phyloP scores from a whole-genome alignment of 2,888 invertebrate species.

The Heliconius ismenius region DNA sequence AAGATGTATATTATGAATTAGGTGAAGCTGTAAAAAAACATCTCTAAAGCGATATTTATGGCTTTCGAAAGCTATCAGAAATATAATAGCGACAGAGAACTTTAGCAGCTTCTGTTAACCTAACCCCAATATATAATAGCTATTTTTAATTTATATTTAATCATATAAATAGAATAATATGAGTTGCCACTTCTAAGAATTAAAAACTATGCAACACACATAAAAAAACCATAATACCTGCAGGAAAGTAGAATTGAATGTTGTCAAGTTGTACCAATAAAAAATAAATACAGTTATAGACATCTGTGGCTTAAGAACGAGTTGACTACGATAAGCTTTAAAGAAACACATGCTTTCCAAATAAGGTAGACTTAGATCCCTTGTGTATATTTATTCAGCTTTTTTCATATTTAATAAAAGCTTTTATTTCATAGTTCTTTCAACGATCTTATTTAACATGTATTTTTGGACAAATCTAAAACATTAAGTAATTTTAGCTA shows the following conservation, averaged over 20 bases:
- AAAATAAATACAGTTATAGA: background rate
- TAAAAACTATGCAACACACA: background rate
- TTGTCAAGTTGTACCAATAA: background rate
- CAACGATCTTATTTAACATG: background rate
- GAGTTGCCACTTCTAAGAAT: background rate
- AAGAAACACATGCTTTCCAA: background rate
- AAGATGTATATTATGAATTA: constrained; percentile 35
- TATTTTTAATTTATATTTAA: background rate
- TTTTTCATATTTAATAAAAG: background rate
- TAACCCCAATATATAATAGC: background rate
- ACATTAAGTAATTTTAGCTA: background rate
- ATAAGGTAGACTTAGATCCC: background rate
- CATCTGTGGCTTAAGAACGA: background rate
- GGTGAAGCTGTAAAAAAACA: constrained; percentile 34
- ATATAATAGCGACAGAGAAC: background rate
- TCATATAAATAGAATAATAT: background rate
- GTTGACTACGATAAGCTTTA: background rate
- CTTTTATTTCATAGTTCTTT: background rate
- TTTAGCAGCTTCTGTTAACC: background rate
- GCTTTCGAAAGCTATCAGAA: constrained; percentile 20
- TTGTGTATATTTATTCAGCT: background rate
- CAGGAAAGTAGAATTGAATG: background rate
- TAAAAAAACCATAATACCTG: background rate
- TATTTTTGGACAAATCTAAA: background rate
- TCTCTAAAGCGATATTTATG: constrained; percentile 30